These are phyloP conservation scores for Paracanthobrama guichenoti DNA, from an alignment of 2,113 vertebrate species.

Conservation along the genomic window DNA sequence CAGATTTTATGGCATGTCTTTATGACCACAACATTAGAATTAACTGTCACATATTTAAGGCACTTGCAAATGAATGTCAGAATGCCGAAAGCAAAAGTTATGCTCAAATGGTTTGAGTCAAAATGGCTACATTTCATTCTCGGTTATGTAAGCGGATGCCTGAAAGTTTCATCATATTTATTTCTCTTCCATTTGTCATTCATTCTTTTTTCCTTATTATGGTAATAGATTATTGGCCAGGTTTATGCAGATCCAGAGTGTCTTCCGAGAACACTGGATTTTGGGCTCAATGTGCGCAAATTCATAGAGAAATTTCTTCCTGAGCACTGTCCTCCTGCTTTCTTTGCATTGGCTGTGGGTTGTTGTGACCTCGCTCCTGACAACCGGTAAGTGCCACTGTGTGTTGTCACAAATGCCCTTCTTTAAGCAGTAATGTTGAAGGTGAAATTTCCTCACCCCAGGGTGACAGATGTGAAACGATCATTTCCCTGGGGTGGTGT, in stretches of 20 bases:
- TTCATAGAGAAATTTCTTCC: conserved; percentile 97
- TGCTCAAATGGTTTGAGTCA: background rate
- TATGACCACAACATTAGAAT: background rate
- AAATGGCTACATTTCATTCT: background rate
- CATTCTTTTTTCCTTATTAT: background rate
- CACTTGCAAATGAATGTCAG: background rate
- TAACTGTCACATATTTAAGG: background rate
- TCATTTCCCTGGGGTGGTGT: background rate
- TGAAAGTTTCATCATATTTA: background rate
- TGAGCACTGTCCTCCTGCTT: conserved; percentile 89
- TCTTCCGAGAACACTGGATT: conserved; percentile 92
- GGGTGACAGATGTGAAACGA: background rate
- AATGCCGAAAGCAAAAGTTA: background rate
- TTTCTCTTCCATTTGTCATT: background rate
- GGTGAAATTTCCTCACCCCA: background rate
- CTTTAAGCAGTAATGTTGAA: background rate
- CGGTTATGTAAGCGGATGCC: background rate
- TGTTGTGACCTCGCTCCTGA: conserved; percentile 92
- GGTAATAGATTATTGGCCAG: conserved; percentile 91
- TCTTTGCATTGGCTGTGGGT: conserved; percentile 91
- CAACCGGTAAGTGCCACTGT: conserved; percentile 79
- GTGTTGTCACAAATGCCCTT: background rate
- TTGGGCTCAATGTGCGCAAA: conserved; percentile 91
- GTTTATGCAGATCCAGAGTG: conserved; percentile 96
- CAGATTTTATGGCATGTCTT: background rate